Evolutionary conservation across 2,113 vertebrate genomes (phyloP), one percentile per base, ranked within the genome.

Genomic region (Ictalurus furcatus): DNA sequence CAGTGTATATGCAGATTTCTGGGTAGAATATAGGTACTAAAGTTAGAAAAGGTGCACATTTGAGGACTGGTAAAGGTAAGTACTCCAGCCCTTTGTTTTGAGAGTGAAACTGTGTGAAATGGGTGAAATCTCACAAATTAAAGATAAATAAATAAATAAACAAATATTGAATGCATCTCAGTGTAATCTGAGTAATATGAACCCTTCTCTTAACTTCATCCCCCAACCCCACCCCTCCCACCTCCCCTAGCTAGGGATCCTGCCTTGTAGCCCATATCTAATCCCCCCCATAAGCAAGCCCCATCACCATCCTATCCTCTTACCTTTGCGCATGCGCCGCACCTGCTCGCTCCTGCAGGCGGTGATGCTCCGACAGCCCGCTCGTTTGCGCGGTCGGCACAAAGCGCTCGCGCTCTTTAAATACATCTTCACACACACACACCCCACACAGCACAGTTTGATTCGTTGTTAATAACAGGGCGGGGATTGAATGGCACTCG

Each of bases 291-390:
- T n/a, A 19, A 69, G 3, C 28, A 61, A 21, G 13, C 65, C 9
- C 9, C 11, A 0, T 30, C 13, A n/a, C 58, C 58, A 25, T 3
- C 23, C 61, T 4, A 30, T 0, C 30, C 67, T 34, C 85, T 87
- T 87, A 87, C 85, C 85, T 78, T 87, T 87, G 85, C 85, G 85
- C 71, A 87, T 76, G 71, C 71, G 85, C 85, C 85, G 85, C 85
- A 87, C 85, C 85, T 87, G 85, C 58, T 87, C 73, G 19, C 54
- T 87, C 85, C 73, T 78, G 85, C 85, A 87, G 85, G 58, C 37
- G 81, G 81, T 84, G 81, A 84, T 84, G 81, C 81, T 84, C 81
- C 58, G 81, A 84, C 81, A 63, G 34, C 81, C 71, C 34, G 37
- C 56, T 78, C 37, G 56, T 40, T 87, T 58, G 85, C 85, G 85